These are phyloP conservation scores for Gambusia affinis DNA, from an alignment of 2,113 vertebrate species.

Conservation along the genomic window DNA sequence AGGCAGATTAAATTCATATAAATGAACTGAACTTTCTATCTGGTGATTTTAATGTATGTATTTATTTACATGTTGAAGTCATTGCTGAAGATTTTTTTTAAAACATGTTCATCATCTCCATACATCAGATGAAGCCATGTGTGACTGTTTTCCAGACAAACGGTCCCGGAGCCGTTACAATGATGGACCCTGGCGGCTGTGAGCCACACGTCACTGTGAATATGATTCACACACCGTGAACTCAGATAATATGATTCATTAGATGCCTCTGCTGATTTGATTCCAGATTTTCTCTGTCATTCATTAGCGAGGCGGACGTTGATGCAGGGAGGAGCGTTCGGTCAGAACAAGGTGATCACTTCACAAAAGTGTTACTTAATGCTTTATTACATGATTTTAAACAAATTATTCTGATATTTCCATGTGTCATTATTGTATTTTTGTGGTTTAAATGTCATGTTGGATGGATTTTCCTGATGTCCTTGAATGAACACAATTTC, in stretches of 20 bases:
- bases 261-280: slow-evolving; percentile 1
- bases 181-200: background rate
- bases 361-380: background rate
- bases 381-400: background rate
- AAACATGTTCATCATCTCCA: background rate
- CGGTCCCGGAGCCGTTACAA: background rate
- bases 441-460: background rate
- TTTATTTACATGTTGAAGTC: background rate
- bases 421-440: background rate
- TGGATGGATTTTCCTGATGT: background rate
- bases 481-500: background rate
- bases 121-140: background rate
- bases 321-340: background rate
- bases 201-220: background rate
- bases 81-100: background rate
- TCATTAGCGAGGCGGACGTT: background rate
- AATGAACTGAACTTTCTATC: background rate
- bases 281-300: background rate
- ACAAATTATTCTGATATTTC: background rate
- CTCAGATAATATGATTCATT: slow-evolving; percentile 11
- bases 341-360: background rate
- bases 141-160: background rate
- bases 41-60: background rate
- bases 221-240: slow-evolving; percentile 1
- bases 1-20: background rate